Conservation (phyloP, 2,888 invertebrate species). For the Pollenia amentaria region DNA sequence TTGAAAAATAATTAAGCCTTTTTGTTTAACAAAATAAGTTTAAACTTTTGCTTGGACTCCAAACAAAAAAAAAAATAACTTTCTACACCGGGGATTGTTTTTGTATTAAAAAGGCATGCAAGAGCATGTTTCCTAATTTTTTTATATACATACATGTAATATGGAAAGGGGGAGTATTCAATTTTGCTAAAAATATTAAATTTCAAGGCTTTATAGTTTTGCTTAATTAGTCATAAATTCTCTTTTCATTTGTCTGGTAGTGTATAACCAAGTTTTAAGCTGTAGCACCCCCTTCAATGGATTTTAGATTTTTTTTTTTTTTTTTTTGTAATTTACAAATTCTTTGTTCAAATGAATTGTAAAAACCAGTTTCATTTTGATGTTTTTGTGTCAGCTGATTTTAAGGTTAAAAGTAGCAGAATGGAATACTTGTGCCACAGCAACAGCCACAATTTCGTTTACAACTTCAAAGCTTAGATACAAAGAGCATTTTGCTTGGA, state of each 20-base stretch:
- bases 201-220: neutral
- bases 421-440: conserved; percentile 45
- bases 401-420: conserved; percentile 65
- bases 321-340: neutral
- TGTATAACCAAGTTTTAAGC: neutral
- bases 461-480: conserved; percentile 32
- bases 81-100: neutral
- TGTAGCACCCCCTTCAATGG: neutral
- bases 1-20: conserved; percentile 6
- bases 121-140: no score
- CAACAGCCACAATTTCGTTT: conserved; percentile 13
- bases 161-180: no score
- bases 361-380: conserved; percentile 62
- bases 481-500: conserved; percentile 7
- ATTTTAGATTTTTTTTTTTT: neutral
- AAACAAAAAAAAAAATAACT: neutral
- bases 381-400: conserved; percentile 71
- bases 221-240: conserved; percentile 23
- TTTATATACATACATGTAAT: no score
- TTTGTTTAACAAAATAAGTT: neutral
- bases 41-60: neutral
- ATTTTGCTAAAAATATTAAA: no score
- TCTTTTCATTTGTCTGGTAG: neutral
- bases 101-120: no score
- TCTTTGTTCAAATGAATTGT: conserved; percentile 22